Evolutionary conservation across 2,113 vertebrate species (phyloP), one percentile per base, ranked within the genome.

Genomic region (Dicentrarchus labrax): DNA sequence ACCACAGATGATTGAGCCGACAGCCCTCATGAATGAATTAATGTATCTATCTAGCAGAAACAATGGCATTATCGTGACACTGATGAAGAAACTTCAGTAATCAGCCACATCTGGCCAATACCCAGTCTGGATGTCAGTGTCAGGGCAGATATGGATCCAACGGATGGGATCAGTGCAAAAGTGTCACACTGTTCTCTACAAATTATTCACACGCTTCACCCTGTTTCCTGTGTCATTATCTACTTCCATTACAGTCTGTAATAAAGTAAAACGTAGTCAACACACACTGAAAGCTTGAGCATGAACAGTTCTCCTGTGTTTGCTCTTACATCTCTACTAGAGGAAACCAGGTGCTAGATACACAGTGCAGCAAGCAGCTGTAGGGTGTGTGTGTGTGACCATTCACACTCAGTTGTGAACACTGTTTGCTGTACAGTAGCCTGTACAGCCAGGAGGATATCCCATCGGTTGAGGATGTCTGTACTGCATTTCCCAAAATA

Each of bases 361-460:
- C 43, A 36, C 22, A 59, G 41, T 3, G 10, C 17, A 16, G 65
- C 43, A 16, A 19, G 38, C 54, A 73, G 78, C 38, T 67, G 45
- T 41, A 66, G 59, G 4, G 43, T 72, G 57, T 41, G 45, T 30
- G 45, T 30, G 30, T 72, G 48, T 19, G 30, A 74, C 56, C 47
- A 19, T 69, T 74, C 74, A 69, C 69, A 72, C 47, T 24, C 60
- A 10, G 11, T 11, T 66, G 51, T 30, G 45, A 76, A 76, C 38
- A 66, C 61, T 73, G 22, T 60, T 47, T 2, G 0, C 38, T 15
- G 30, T 30, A 30, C 30, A 30, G 30, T 30, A 60, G 12, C 72
- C 6, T 54, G 50, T 11, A n/a, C 43, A 53, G 9, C 0, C 13
- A 17, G 4, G 24, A 11, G 3, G 39, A 45, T 65, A 17, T 17